Evolutionary conservation across 2,797 vertebrate genomes (phyloP).

Genomic region (Gymnoscopelus braueri): DNA sequence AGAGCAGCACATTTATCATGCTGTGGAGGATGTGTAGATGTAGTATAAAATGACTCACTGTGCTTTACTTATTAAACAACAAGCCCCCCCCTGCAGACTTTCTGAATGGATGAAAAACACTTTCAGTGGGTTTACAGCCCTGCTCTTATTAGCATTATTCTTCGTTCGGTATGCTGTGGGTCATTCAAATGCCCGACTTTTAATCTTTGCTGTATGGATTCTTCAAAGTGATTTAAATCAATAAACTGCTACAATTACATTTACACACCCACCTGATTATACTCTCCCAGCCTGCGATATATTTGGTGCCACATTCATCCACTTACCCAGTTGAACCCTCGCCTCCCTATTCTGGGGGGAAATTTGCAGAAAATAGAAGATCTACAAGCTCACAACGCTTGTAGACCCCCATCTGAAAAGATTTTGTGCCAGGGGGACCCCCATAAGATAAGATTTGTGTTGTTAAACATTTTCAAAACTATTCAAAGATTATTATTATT

Average conservation of each 20-base stretch:
- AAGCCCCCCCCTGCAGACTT: constrained; percentile 33
- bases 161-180: constrained; percentile 32
- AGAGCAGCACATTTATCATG: constrained; percentile 48
- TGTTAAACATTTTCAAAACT: no score
- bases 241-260: constrained; percentile 69
- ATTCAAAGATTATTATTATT: no score
- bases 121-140: no score
- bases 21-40: constrained; percentile 11
- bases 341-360: constrained; percentile 11
- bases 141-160: constrained; percentile 56
- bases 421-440: no score
- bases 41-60: constrained; percentile 13
- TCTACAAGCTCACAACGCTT: not conserved
- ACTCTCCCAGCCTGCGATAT: constrained; percentile 36
- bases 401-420: no score
- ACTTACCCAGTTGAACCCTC: constrained; percentile 18
- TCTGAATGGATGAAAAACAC: no score
- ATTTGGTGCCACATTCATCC: constrained; percentile 58
- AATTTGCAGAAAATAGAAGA: not conserved
- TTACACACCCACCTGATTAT: constrained; percentile 54
- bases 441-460: no score
- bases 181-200: constrained; percentile 49
- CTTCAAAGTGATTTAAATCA: constrained; percentile 63
- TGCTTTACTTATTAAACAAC: constrained; percentile 21
- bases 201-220: constrained; percentile 54